These are phyloP conservation scores for Tenthredo livida DNA, from an alignment of 2,888 invertebrate genomes.

Conservation along the genomic window DNA sequence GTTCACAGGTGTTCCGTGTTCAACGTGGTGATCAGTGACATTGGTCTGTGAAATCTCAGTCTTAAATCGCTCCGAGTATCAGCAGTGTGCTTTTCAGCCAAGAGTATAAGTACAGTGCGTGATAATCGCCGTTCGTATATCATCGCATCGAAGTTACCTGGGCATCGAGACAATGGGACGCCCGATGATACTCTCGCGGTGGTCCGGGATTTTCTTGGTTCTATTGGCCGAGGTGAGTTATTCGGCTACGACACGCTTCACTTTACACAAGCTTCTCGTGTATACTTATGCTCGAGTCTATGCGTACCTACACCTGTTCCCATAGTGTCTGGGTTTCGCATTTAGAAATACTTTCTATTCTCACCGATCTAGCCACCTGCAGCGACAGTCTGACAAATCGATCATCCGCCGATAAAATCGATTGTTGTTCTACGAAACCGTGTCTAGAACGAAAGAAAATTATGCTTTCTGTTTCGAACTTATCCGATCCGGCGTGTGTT, in stretches of 20 bases:
- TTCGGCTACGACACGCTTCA: background rate
- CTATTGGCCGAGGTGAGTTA: conserved; percentile 51
- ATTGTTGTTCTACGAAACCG: background rate
- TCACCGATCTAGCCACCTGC: background rate
- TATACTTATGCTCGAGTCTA: background rate
- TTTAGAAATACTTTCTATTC: background rate
- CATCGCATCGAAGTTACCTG: background rate
- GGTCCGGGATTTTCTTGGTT: conserved; percentile 47
- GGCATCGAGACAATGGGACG: conserved; percentile 24
- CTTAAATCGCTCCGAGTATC: background rate
- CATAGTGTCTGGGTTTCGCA: background rate
- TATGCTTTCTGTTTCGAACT: background rate
- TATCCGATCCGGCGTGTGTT: background rate
- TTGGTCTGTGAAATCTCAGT: background rate
- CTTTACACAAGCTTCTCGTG: background rate
- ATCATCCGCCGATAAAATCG: conserved; percentile 3
- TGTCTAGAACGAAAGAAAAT: conserved; percentile 6
- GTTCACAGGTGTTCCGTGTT: conserved; percentile 49
- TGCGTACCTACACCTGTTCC: background rate
- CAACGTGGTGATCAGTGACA: conserved; percentile 42
- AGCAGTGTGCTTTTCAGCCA: background rate
- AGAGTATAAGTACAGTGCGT: conserved; percentile 9
- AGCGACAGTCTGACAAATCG: conserved; percentile 10
- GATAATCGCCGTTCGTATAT: background rate
- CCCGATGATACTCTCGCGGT: conserved; percentile 31